Evolutionary conservation across 2,888 invertebrate species (phyloP).

Genomic region (Lutraria lutraria): DNA sequence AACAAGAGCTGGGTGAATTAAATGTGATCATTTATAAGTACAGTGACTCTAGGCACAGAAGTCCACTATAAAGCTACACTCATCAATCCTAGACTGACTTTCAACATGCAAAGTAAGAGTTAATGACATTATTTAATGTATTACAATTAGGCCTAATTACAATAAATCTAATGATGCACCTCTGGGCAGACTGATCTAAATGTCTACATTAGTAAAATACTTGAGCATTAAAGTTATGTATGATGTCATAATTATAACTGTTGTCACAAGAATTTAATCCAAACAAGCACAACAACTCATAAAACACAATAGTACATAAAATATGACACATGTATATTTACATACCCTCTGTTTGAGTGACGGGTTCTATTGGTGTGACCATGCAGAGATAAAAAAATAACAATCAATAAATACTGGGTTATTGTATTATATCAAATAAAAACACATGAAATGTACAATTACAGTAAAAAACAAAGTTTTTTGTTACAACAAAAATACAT

Average conservation of each 20-base stretch:
- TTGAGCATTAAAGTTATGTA: background rate
- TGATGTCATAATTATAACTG: background rate
- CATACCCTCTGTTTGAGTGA: slow-evolving; percentile 67
- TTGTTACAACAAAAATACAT: slow-evolving; percentile 23
- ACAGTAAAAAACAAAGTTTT: background rate
- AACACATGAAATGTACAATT: background rate
- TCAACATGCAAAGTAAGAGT: background rate
- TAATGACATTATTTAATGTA: too few species aligned
- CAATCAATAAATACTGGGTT: slow-evolving; percentile 43
- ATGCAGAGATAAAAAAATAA: slow-evolving; percentile 69
- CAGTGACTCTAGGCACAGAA: background rate
- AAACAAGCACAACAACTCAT: background rate
- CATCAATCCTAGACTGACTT: background rate
- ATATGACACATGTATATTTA: slow-evolving; percentile 42
- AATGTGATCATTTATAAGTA: background rate
- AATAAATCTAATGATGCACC: background rate
- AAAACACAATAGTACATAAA: background rate
- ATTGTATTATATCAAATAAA: background rate
- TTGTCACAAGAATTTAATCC: background rate
- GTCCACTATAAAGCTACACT: background rate
- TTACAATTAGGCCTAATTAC: too few species aligned
- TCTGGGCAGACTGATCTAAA: background rate
- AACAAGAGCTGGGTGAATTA: background rate
- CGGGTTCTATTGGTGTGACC: slow-evolving; percentile 66
- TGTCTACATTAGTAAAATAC: slow-evolving; percentile 5